These are phyloP conservation scores for Ostrea denselamellosa DNA, from an alignment of 1,140 invertebrate genomes.

Conservation along the genomic window DNA sequence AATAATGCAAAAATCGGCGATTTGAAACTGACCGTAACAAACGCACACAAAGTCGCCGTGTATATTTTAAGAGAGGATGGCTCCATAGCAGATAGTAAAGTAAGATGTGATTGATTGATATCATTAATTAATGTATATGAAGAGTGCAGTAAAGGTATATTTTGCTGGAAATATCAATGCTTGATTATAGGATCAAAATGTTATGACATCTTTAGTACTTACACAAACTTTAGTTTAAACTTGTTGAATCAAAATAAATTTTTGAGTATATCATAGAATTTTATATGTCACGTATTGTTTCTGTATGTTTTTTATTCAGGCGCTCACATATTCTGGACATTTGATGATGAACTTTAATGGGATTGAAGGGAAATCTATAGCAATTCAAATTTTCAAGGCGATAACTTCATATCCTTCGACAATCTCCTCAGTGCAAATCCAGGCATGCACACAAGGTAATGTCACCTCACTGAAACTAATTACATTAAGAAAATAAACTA, in stretches of 20 bases:
- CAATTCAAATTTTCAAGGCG: background rate
- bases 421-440: background rate
- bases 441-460: slow-evolving; percentile 15
- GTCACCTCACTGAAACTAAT: no score
- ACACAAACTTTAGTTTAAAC: background rate
- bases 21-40: background rate
- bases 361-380: background rate
- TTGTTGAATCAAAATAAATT: background rate
- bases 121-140: background rate
- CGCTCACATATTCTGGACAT: background rate
- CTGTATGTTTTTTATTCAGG: background rate
- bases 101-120: background rate
- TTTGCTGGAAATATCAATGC: no score
- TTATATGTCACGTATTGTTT: no score
- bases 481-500: no score
- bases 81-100: background rate
- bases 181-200: no score
- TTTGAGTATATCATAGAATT: background rate
- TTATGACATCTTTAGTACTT: no score
- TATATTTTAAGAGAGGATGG: background rate
- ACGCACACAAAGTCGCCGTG: background rate
- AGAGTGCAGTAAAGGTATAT: no score
- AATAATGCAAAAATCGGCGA: background rate
- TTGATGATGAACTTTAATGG: background rate
- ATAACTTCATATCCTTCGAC: background rate